phyloP scores from a whole-genome alignment of 2,888 invertebrate species.

The Leptura quadrifasciata region DNA sequence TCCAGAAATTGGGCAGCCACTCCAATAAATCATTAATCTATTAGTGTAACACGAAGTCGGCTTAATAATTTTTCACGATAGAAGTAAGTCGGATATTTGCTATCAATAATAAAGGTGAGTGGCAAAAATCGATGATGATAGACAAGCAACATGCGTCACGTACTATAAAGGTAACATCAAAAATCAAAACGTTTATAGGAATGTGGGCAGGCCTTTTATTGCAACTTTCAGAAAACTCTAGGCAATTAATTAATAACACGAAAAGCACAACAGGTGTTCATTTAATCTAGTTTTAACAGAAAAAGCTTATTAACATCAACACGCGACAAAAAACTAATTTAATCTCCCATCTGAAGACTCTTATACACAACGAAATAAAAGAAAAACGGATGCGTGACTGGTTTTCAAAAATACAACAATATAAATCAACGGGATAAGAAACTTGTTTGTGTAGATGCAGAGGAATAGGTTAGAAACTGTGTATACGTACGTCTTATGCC shows the following conservation, averaged over 20 bases:
- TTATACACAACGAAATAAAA: conserved; percentile 8
- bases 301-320: conserved; percentile 34
- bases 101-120: conserved; percentile 15
- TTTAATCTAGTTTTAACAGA: conserved; percentile 29
- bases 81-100: conserved; percentile 1
- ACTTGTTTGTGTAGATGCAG: conserved; percentile 56
- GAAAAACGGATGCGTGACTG: conserved; percentile 57
- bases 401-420: conserved; percentile 62
- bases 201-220: background rate
- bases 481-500: conserved; percentile 82
- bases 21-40: background rate
- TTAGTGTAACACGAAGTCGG: background rate
- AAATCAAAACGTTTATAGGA: conserved; percentile 17
- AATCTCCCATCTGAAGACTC: background rate
- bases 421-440: conserved; percentile 62
- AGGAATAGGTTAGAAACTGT: conserved; percentile 38
- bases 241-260: conserved; percentile 13
- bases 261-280: conserved; percentile 41
- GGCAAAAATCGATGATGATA: conserved; percentile 28
- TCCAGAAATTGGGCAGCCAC: background rate
- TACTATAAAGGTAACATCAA: background rate
- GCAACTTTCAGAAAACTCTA: background rate
- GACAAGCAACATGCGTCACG: conserved; percentile 20
- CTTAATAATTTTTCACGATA: background rate
- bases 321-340: conserved; percentile 30